Base-by-base conservation (phyloP, 1,140 invertebrate species). In the Adoxophyes honmai region DNA sequence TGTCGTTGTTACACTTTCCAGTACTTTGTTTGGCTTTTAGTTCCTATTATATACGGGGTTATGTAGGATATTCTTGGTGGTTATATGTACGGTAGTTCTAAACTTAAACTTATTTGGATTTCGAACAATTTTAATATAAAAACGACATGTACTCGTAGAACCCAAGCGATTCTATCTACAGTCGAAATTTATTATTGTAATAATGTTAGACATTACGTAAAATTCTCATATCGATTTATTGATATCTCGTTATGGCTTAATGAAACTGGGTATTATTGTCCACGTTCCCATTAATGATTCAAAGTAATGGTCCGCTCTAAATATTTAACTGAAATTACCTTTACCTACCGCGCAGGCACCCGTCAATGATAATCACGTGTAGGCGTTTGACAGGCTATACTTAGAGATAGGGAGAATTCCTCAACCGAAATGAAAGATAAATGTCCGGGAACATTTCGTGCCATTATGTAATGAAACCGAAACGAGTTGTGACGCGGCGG, bases 1-100 rank as follows among this genome's bases (percentile, higher is more conserved):
- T 75, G 77, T 77, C 77, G 6, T 28, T 28, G 21, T 28, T 28
- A 28, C n/a, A n/a, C n/a, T n/a, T n/a, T n/a, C n/a, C n/a, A n/a
- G n/a, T n/a, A n/a, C n/a, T n/a, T n/a, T n/a, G n/a, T n/a, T n/a
- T n/a, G n/a, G n/a, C n/a, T n/a, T n/a, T n/a, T n/a, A n/a, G n/a
- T n/a, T n/a, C n/a, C n/a, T n/a, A n/a, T n/a, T n/a, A n/a, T n/a
- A n/a, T n/a, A n/a, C n/a, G n/a, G n/a, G n/a, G n/a, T n/a, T n/a
- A n/a, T n/a, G n/a, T n/a, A n/a, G n/a, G n/a, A n/a, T n/a, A n/a
- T n/a, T n/a, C n/a, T n/a, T n/a, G n/a, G n/a, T n/a, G n/a, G n/a
- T n/a, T n/a, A n/a, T n/a, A n/a, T n/a, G n/a, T n/a, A n/a, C n/a
- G n/a, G n/a, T n/a, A n/a, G n/a, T n/a, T n/a, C n/a, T n/a, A n/a